Evolutionary conservation across 2,113 vertebrate genomes (phyloP).

Genomic region (Tachuris rubrigastra): DNA sequence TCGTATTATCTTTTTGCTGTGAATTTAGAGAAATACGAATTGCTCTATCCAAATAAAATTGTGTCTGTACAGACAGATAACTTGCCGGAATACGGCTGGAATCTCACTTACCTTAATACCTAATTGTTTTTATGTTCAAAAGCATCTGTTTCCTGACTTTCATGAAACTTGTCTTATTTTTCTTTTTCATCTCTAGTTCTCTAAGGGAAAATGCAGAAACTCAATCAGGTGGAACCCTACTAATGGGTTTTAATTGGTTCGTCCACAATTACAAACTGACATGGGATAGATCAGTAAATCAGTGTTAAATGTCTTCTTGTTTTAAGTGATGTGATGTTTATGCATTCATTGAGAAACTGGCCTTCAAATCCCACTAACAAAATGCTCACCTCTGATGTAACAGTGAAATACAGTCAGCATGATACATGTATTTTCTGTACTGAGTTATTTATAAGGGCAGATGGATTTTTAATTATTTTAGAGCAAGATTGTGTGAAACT

Average conservation of each 20-base stretch:
- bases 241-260: background rate
- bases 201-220: background rate
- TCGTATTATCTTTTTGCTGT: background rate
- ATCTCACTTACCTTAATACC: background rate
- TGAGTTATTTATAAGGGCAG: constrained; percentile 17
- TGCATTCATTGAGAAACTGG: background rate
- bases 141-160: background rate
- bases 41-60: background rate
- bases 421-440: background rate
- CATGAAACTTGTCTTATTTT: background rate
- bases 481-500: background rate
- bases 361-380: background rate
- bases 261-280: background rate
- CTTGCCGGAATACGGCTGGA: background rate
- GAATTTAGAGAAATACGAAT: background rate
- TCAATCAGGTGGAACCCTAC: background rate
- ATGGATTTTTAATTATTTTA: constrained; percentile 20
- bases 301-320: background rate
- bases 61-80: background rate
- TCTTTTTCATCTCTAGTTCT: background rate
- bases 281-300: background rate
- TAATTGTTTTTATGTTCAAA: background rate
- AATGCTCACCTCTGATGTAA: background rate
- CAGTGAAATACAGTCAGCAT: background rate
- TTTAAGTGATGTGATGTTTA: background rate